phyloP scores from a whole-genome alignment of 1,140 invertebrate genomes.

The Choristoneura fumiferana region DNA sequence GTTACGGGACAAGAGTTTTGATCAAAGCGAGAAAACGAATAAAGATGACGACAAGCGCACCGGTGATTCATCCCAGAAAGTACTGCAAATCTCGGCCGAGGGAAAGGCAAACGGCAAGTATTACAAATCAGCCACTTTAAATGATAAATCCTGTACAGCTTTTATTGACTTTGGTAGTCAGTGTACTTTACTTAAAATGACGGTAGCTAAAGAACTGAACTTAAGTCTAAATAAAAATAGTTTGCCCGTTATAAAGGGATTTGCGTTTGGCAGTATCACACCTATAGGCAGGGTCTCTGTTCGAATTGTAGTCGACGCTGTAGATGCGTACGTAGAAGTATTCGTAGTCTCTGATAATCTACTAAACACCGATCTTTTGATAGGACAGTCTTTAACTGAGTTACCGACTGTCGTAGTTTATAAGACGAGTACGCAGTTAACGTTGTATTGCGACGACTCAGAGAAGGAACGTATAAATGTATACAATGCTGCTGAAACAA shows the following conservation, averaged over 20 bases:
- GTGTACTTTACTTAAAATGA: slow-evolving; percentile 18
- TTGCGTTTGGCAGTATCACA: slow-evolving; percentile 3
- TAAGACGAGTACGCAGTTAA: slow-evolving; percentile 15
- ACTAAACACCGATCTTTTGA: slow-evolving; percentile 20
- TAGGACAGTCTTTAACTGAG: slow-evolving; percentile 21
- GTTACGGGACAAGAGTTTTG: too few relatives aligned
- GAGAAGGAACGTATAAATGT: slow-evolving; percentile 2
- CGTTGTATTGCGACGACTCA: slow-evolving; percentile 5
- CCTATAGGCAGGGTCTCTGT: slow-evolving; percentile 8
- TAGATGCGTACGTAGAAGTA: slow-evolving; percentile 11
- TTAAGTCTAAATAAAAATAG: background rate
- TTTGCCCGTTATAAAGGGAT: slow-evolving; percentile 20
- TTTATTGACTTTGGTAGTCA: slow-evolving; percentile 23
- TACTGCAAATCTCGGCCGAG: too few relatives aligned
- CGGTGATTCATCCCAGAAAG: too few relatives aligned
- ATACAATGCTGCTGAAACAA: background rate
- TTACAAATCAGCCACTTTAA: too few relatives aligned
- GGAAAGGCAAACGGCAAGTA: too few relatives aligned
- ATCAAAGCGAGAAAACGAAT: too few relatives aligned
- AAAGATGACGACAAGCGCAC: too few relatives aligned
- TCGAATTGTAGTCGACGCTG: slow-evolving; percentile 3
- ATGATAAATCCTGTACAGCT: too few relatives aligned
- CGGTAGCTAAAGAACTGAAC: background rate
- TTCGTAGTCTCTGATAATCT: slow-evolving; percentile 6
- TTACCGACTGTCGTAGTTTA: slow-evolving; percentile 5